Conservation (phyloP, 1,140 invertebrate genomes). For the Muscidifurax raptorellus region DNA sequence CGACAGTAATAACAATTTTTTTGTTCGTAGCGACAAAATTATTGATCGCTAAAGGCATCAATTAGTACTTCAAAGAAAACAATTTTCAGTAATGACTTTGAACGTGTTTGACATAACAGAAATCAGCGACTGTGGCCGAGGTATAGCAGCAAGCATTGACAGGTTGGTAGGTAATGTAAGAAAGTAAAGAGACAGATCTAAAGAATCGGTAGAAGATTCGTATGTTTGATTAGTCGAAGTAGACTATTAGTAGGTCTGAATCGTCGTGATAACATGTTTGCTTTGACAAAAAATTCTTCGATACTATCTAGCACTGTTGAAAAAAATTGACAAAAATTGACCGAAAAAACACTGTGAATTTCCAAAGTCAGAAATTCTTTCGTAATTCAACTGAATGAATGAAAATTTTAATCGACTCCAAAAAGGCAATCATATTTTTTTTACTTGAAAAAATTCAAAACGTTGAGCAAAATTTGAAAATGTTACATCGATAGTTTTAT, state of each 20-base stretch:
- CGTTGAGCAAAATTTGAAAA: neutral
- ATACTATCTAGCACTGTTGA: neutral
- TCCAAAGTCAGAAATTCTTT: conserved; percentile 11
- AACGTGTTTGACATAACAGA: conserved; percentile 69
- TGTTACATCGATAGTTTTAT: conserved; percentile 27
- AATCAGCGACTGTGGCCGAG: conserved; percentile 72
- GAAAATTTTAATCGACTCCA: neutral
- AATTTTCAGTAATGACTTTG: conserved; percentile 66
- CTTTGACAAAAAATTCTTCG: neutral
- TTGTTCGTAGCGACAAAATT: conserved; percentile 14
- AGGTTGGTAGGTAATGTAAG: conserved; percentile 66
- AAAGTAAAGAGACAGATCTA: conserved; percentile 60
- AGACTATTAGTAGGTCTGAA: conserved; percentile 62
- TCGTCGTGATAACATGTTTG: conserved; percentile 47
- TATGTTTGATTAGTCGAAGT: conserved; percentile 58
- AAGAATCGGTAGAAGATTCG: conserved; percentile 57
- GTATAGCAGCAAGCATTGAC: conserved; percentile 75
- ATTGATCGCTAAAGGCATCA: conserved; percentile 54
- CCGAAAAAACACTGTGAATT: neutral
- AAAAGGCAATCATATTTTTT: neutral
- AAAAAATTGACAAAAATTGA: neutral
- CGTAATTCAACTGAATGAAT: neutral
- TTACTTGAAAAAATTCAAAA: conserved; percentile 14
- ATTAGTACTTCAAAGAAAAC: conserved; percentile 67
- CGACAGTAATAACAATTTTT: conserved; percentile 2